phyloP scores from a whole-genome alignment of 2,888 invertebrate species.

The Platerodrilus igneus region DNA sequence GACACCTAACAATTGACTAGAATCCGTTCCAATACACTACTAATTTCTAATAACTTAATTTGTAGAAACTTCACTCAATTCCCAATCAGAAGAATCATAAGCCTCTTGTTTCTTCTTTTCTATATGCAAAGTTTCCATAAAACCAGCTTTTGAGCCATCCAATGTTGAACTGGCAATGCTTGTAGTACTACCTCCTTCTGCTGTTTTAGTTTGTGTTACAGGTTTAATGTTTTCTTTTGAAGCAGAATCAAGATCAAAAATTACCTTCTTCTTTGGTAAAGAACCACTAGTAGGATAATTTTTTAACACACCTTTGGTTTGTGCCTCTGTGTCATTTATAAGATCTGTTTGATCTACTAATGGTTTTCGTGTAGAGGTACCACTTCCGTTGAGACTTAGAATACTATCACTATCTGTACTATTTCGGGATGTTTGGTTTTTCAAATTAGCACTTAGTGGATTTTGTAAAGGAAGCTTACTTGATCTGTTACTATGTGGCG shows the following conservation, averaged over 20 bases:
- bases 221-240: slow-evolving; percentile 6
- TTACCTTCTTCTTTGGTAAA: slow-evolving; percentile 33
- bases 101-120: slow-evolving; percentile 9
- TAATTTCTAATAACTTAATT: too few relatives aligned
- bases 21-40: too few relatives aligned
- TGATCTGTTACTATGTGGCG: too few relatives aligned
- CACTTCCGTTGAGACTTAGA: too few relatives aligned
- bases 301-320: slow-evolving; percentile 25
- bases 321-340: slow-evolving; percentile 4
- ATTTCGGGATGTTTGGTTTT: too few relatives aligned
- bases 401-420: too few relatives aligned
- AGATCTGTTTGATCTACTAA: background rate
- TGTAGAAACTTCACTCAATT: slow-evolving; percentile 31
- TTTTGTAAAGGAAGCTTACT: too few relatives aligned
- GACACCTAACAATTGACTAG: too few relatives aligned
- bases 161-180: slow-evolving; percentile 30
- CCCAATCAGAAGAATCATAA: slow-evolving; percentile 33
- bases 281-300: slow-evolving; percentile 18
- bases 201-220: slow-evolving; percentile 2
- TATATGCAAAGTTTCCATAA: background rate
- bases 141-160: slow-evolving; percentile 17
- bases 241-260: slow-evolving; percentile 30
- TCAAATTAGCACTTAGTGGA: too few relatives aligned
- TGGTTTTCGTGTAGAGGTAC: too few relatives aligned
- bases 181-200: slow-evolving; percentile 23